Base-by-base conservation (phyloP, 2,113 vertebrate genomes). In the Arothron firmamentum region DNA sequence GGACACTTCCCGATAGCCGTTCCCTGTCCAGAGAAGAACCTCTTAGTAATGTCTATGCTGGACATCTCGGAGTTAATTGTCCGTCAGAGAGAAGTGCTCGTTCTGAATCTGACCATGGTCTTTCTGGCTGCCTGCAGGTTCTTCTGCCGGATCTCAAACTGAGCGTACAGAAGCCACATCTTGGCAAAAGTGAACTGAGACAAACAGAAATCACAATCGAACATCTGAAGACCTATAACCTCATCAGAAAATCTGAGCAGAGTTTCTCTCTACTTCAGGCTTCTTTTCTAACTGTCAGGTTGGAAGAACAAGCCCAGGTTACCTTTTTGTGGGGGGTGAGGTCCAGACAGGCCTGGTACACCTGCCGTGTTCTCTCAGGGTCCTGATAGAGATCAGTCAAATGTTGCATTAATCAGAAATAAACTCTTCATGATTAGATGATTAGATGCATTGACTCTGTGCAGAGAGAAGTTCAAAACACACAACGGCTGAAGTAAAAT, bases 91-190 rank as follows among this genome's bases (percentile, higher is more conserved):
- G 17, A 3, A 12, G 18, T 21, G n/a, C 20, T 18, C 18, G 20
- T 49, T 45, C 0, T 23, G 3, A 45, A 13, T 16, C 94, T 93
- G 79, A 99, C 96, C 94, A 99, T 86, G 77, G 92, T 87, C 84
- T 90, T 93, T 63, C 97, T 90, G 57, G 97, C 95, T 61, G 90
- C 89, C 20, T 90, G 92, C 41, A 99, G 91, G 79, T 93, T 98
- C 79, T 98, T 99, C 89, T 98, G 97, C 21, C 97, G 89, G 65
- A 99, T 96, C 90, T 99, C 96, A 88, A 99, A 99, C 46, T 96
- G 93, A 16, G 89, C 92, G 46, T 91, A 97, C 0, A 98, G 88
- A 77, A 99, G 83, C 97, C 97, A 99, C 19, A 99, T 96, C 88
- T 99, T 99, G 31, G 95, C 96, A 74, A 98, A 99, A 0, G 97